Evolutionary conservation across 2,113 vertebrate species (phyloP), one percentile per base, ranked within the genome.

Genomic region (Barnardius zonarius): DNA sequence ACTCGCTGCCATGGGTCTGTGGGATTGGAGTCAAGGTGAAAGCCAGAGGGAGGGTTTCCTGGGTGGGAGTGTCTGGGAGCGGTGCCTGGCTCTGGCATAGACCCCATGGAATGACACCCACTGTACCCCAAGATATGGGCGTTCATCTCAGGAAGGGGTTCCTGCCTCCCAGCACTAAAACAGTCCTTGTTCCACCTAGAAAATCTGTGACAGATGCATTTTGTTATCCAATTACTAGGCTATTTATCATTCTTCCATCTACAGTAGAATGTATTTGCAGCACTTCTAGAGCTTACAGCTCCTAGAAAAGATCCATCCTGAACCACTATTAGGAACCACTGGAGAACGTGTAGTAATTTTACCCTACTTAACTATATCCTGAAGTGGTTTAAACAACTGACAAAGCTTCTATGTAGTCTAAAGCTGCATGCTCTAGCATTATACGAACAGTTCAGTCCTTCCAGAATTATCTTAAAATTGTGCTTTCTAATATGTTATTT

Each of bases 21-120:
- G 19, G 54, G 17, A 5, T 41, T 7, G 46, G 77, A 62, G n/a
- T 11, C 67, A 57, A 73, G 37, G 6, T 4, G 28, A 41, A 69
- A 81, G 63, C 28, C 70, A 16, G 55, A 35, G 31, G n/a, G 31
- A 83, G 28, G 30, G 13, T 13, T 75, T 83, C 77, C 48, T 13
- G 41, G 16, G 37, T 19, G 49, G 3, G 12, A 18, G 20, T 0
- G 2, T 31, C 39, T 5, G 49, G 48, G 61, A 88, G 18, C 1
- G 1, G 9, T 7, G 14, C 0, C 3, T 1, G 15, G 67, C 12
- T 43, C 15, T 25, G 18, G 16, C 30, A 17, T 12, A 57, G 13
- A 77, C 8, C 7, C 9, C 1, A 0, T 13, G 16, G n/a, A 67
- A 11, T 4, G 11, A 1, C 43, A 46, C 13, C 3, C 0, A 0